Evolutionary conservation across 1,140 invertebrate genomes (phyloP).

Genomic region (Sesamia nonagrioides): DNA sequence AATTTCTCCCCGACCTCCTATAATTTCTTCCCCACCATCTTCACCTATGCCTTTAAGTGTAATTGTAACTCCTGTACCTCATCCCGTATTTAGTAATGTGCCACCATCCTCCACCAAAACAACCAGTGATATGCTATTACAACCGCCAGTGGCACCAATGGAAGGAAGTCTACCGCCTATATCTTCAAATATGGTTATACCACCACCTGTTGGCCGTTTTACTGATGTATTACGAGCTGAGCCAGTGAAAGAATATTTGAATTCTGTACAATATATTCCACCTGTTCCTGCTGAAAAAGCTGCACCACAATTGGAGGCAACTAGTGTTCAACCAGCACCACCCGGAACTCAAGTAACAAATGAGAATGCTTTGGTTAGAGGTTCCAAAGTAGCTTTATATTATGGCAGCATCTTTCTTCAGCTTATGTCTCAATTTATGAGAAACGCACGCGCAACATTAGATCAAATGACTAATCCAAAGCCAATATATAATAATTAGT

Average conservation of each 20-base stretch:
- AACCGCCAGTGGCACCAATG: not conserved
- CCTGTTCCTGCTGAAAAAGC: not conserved
- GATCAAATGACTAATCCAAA: conserved; percentile 32
- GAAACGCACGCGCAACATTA: conserved; percentile 53
- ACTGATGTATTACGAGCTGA: conserved; percentile 15
- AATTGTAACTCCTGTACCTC: not conserved
- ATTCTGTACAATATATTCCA: not conserved
- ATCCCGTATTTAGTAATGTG: not conserved
- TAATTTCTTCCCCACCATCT: not conserved
- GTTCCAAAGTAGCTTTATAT: conserved; percentile 52
- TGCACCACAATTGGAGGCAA: conserved; percentile 30
- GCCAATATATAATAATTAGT: conserved; percentile 15
- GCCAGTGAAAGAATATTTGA: not conserved
- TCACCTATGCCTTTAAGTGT: not conserved
- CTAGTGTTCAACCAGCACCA: conserved; percentile 17
- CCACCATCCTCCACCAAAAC: conserved; percentile 5
- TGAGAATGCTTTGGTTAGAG: conserved; percentile 36
- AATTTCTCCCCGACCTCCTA: not conserved
- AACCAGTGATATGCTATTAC: not conserved
- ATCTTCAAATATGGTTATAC: conserved; percentile 40
- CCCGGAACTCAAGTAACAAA: conserved; percentile 15
- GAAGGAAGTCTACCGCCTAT: not conserved
- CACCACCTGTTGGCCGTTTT: conserved; percentile 16
- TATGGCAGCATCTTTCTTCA: conserved; percentile 59
- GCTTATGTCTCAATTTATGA: conserved; percentile 55